phyloP scores from a whole-genome alignment of 2,113 vertebrate genomes.

The Rostratula benghalensis region DNA sequence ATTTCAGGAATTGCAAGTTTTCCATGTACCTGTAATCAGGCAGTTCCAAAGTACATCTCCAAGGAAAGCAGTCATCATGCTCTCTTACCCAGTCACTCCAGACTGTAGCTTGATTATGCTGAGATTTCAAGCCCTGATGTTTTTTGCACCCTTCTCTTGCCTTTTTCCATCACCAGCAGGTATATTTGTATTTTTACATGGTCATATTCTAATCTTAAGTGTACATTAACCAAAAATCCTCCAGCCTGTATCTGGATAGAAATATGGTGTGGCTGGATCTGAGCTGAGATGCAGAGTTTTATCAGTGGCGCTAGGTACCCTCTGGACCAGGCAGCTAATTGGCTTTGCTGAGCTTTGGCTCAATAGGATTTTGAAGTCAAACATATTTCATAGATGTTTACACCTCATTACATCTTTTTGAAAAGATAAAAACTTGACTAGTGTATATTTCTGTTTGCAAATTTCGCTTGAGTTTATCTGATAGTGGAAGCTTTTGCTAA shows the following conservation, averaged over 20 bases:
- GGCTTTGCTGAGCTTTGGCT: not conserved
- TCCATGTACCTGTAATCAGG: not conserved
- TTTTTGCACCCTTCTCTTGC: not conserved
- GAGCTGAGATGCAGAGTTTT: not conserved
- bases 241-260: not conserved
- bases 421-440: not conserved
- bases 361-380: not conserved
- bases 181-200: not conserved
- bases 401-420: not conserved
- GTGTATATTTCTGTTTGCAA: not conserved
- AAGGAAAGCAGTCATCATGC: not conserved
- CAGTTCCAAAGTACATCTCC: not conserved
- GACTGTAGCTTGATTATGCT: not conserved
- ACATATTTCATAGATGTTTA: not conserved
- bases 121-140: not conserved
- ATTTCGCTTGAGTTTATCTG: not conserved
- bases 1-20: not conserved
- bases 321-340: not conserved
- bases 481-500: not conserved
- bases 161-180: not conserved
- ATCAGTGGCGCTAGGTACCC: not conserved
- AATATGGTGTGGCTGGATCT: not conserved
- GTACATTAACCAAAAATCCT: not conserved
- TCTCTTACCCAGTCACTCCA: not conserved
- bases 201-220: not conserved